Evolutionary conservation across 2,797 vertebrate species (phyloP).

Genomic region (Ibycter americanus): DNA sequence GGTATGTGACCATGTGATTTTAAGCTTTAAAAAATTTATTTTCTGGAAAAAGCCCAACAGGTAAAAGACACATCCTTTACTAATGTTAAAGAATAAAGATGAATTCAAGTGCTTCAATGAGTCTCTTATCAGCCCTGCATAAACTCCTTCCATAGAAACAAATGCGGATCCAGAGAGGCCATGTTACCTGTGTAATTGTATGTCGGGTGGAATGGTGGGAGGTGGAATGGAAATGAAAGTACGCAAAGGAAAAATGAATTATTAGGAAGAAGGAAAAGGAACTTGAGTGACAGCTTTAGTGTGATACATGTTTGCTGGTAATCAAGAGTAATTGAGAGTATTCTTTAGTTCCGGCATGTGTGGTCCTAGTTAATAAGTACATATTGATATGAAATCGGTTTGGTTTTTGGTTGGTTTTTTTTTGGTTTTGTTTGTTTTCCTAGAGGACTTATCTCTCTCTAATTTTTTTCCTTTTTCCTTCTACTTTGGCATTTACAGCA

Average conservation of each 20-base stretch:
- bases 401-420: accelerated
- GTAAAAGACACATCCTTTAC: accelerated
- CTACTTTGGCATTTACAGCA: neutral
- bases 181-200: accelerated
- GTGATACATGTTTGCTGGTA: neutral
- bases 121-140: neutral
- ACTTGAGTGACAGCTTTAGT: neutral
- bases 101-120: neutral
- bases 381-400: accelerated
- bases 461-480: neutral
- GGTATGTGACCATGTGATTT: neutral
- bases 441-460: accelerated
- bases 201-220: neutral
- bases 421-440: neutral
- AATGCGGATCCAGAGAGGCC: neutral
- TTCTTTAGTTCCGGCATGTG: neutral
- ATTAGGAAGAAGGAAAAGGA: neutral
- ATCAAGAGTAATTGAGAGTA: neutral
- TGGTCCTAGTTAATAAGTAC: neutral
- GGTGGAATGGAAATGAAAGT: neutral
- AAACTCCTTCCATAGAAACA: neutral
- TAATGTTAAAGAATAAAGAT: neutral
- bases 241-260: neutral
- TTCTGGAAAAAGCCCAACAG: accelerated
- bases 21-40: neutral